Percentiles rank a stretch among this genome's conserved stretches.
phyloP scores from a whole-genome alignment of 2,888 invertebrate genomes.

The Conomelus anceps region DNA sequence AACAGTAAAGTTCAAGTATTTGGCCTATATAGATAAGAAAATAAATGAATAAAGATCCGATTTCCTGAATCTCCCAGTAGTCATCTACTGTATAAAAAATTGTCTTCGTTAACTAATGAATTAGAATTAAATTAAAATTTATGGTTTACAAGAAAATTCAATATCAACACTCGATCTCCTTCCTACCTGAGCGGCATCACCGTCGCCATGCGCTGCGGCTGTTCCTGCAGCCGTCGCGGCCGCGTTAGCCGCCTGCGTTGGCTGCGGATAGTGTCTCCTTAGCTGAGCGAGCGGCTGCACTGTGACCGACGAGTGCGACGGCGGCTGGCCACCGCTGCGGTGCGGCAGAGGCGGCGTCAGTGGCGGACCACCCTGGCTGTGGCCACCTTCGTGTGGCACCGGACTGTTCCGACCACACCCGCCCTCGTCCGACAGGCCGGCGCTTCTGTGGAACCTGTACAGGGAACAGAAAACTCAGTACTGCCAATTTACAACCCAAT shows the following conservation, averaged over 20 bases:
- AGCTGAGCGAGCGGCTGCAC: background rate
- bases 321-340: slow-evolving; percentile 38
- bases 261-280: slow-evolving; percentile 1
- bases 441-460: slow-evolving; percentile 84
- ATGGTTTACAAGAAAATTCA: too few species aligned
- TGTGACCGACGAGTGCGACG: slow-evolving; percentile 24
- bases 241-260: slow-evolving; percentile 9
- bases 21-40: too few species aligned
- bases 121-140: too few species aligned
- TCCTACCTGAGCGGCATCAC: slow-evolving; percentile 6
- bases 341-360: slow-evolving; percentile 21
- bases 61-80: too few species aligned
- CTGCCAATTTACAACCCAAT: background rate
- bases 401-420: slow-evolving; percentile 63
- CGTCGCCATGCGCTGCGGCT: slow-evolving; percentile 42
- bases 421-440: slow-evolving; percentile 68
- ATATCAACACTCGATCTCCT: too few species aligned
- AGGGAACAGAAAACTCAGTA: background rate
- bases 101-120: too few species aligned
- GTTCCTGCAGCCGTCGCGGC: background rate
- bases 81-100: too few species aligned
- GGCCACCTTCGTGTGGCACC: slow-evolving; percentile 37
- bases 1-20: too few species aligned
- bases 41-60: too few species aligned
- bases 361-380: slow-evolving; percentile 40